Evolutionary conservation across 2,797 vertebrate species (phyloP), one percentile per base, ranked within the genome.

Genomic region (Todus mexicanus): DNA sequence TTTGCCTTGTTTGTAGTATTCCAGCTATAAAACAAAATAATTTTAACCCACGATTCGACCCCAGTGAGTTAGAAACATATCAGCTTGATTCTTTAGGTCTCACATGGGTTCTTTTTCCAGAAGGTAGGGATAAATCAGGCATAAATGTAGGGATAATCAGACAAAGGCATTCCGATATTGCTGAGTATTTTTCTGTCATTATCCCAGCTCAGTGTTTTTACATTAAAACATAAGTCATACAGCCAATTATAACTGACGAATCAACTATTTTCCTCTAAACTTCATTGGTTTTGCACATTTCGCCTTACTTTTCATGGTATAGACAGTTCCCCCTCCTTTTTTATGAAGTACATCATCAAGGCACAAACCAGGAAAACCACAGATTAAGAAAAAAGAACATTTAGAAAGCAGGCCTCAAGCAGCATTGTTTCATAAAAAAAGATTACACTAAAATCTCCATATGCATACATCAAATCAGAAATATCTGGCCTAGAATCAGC

Each of bases 1-100:
- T 98, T 99, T 99, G 42, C 99, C 99, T 97, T 99, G 99, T 81
- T 99, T 99, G 98, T 99, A 99, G 96, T 99, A 99, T 92, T 99
- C 99, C 98, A 99, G 92, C 99, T 99, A 89, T 25, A 97, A 88
- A 94, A 73, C 54, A 95, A 20, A n/a, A 61, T 4, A 64, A 45
- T 63, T 77, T 63, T n/a, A 75, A 38, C n/a, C 54, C 6, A 61
- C 23, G 72, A 2, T 4, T 13, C 14, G 23, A 76, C 7, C 12
- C 6, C 37, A 89, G 37, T 6, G 14, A 79, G 56, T 16, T 61
- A 8, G 5, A 5, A 66, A 63, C 7, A 6, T 2, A 47, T 2
- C 17, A 40, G 50, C 15, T 0, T 45, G 38, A 56, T 33, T 15
- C 12, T 51, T 73, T 8, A 45, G 35, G 15, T 53, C 27, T 31